Conservation (phyloP, 2,797 vertebrate genomes). For the Glyptemys insculpta region DNA sequence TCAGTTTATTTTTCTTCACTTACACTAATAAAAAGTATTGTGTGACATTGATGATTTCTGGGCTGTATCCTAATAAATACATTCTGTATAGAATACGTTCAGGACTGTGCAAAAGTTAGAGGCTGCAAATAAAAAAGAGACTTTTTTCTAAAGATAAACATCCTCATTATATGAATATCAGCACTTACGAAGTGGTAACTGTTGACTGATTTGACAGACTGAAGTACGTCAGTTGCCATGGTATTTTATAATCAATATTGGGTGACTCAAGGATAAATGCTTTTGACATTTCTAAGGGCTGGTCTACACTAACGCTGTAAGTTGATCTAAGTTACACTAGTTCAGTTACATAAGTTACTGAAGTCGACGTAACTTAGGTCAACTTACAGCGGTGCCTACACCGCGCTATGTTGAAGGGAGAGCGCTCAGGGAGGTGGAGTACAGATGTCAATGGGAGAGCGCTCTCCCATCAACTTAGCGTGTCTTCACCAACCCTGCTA, state of each 20-base stretch:
- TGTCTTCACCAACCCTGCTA: too few relatives aligned
- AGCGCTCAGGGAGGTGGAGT: too few relatives aligned
- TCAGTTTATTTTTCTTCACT: not conserved
- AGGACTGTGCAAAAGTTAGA: not conserved
- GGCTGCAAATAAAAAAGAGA: not conserved
- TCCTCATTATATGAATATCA: not conserved
- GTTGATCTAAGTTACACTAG: too few relatives aligned
- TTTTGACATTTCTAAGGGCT: not conserved
- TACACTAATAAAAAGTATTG: not conserved
- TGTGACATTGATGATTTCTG: not conserved
- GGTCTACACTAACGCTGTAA: too few relatives aligned
- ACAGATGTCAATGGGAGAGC: too few relatives aligned
- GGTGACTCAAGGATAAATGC: not conserved
- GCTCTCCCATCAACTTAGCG: too few relatives aligned
- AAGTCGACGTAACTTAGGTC: too few relatives aligned
- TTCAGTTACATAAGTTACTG: too few relatives aligned
- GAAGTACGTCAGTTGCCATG: not conserved
- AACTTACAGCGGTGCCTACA: too few relatives aligned
- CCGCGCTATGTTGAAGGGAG: too few relatives aligned
- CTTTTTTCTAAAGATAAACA: not conserved
- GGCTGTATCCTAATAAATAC: not conserved
- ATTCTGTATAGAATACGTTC: not conserved
- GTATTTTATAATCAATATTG: not conserved
- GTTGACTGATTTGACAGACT: conserved; percentile 1
- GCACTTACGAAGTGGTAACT: not conserved